Evolutionary conservation across 1,140 invertebrate species (phyloP).

Genomic region (Heliconius himera): DNA sequence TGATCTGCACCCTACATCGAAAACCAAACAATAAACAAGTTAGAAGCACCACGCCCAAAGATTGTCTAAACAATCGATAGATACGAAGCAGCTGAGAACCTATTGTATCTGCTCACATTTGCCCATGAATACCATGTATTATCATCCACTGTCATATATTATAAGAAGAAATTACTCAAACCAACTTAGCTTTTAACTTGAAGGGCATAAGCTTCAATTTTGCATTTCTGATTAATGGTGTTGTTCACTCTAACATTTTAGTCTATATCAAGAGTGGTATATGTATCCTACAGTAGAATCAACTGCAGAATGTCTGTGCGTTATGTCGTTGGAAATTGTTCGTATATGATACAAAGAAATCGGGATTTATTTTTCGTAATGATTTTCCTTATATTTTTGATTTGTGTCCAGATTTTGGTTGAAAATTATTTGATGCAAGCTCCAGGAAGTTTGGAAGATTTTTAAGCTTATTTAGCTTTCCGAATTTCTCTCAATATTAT

Average conservation of each 20-base stretch:
- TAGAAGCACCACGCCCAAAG: constrained; percentile 35
- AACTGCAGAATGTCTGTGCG: constrained; percentile 36
- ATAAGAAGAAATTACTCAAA: not conserved
- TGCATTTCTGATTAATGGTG: not conserved
- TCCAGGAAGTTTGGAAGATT: not conserved
- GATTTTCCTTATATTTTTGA: constrained; percentile 17
- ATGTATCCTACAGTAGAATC: constrained; percentile 38
- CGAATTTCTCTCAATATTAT: too few relatives aligned
- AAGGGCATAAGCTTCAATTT: not conserved
- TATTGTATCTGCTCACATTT: constrained; percentile 43
- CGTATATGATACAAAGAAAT: not conserved
- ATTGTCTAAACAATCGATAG: constrained; percentile 45
- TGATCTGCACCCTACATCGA: not conserved
- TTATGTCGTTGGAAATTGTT: constrained; percentile 26
- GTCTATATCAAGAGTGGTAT: constrained; percentile 32
- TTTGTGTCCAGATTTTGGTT: not conserved
- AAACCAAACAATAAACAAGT: constrained; percentile 30
- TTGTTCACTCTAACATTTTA: constrained; percentile 9
- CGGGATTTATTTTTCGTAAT: constrained; percentile 21
- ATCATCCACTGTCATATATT: constrained; percentile 21
- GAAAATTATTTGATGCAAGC: not conserved
- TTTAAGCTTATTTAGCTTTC: not conserved
- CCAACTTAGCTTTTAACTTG: not conserved
- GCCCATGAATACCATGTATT: constrained; percentile 39
- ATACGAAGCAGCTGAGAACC: constrained; percentile 41